phyloP scores from a whole-genome alignment of 1,140 invertebrate species.

The Cherax destructor region DNA sequence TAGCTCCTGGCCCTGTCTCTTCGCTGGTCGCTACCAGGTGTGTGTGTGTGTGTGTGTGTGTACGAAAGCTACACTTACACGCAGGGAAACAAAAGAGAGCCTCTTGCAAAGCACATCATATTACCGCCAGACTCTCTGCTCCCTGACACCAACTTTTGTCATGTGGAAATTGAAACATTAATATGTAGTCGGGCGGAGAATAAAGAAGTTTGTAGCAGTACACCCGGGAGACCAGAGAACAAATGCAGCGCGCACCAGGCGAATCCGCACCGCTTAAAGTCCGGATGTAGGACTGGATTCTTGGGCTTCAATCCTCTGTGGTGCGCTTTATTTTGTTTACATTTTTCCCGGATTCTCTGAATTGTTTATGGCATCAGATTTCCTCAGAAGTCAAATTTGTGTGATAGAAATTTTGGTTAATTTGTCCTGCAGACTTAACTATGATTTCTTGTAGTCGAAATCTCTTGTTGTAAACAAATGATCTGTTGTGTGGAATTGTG shows the following conservation, averaged over 20 bases:
- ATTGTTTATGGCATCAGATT: no score
- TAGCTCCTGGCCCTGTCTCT: no score
- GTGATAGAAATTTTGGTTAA: no score
- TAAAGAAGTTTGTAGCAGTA: conserved; percentile 30
- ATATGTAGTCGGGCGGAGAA: conserved; percentile 26
- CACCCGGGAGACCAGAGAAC: conserved; percentile 7
- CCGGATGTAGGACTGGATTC: neutral
- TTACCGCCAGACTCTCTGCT: neutral
- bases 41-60: neutral
- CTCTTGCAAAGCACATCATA: conserved; percentile 11
- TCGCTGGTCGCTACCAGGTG: neutral
- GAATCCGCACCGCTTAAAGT: no score
- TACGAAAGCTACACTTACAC: neutral
- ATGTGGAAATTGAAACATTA: conserved; percentile 42
- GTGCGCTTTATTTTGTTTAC: no score
- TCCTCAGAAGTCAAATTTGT: no score
- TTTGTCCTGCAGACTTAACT: no score
- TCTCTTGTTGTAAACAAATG: no score
- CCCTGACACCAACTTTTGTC: conserved; percentile 34
- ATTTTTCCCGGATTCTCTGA: no score
- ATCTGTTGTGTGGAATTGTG: no score
- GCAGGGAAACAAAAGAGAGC: neutral
- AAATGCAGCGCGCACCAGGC: conserved; percentile 13
- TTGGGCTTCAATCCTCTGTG: neutral
- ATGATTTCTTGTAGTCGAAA: no score